A percentile compares a stretch with the other conserved stretches of the same genome.
Evolutionary conservation across 1,140 invertebrate species (phyloP).

Genomic region (Acromyrmex heyeri): DNA sequence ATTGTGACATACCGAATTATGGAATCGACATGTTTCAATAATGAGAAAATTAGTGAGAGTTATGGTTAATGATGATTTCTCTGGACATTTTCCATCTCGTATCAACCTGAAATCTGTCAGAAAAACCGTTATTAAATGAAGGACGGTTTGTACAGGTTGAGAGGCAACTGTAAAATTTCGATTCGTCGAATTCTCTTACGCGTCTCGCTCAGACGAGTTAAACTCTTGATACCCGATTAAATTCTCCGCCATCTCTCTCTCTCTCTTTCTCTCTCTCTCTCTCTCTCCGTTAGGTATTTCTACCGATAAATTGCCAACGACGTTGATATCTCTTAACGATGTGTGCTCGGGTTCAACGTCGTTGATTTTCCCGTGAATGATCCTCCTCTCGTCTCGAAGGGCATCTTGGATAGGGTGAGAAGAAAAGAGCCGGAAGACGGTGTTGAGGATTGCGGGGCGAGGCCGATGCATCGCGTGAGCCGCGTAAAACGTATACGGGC

Average conservation of each 20-base stretch:
- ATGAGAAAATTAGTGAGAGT: not conserved
- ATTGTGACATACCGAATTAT: not conserved
- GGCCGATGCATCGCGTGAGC: slow-evolving; percentile 65
- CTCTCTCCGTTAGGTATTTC: not conserved
- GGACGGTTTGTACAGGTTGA: not conserved
- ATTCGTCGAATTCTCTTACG: not conserved
- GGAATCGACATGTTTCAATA: not conserved
- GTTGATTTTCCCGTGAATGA: slow-evolving; percentile 68
- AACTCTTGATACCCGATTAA: slow-evolving; percentile 24
- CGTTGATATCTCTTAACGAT: slow-evolving; percentile 45
- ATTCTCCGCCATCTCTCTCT: not conserved
- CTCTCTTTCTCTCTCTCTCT: too few relatives aligned
- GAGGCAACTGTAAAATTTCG: not conserved
- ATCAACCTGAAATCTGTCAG: not conserved
- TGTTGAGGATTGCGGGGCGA: not conserved
- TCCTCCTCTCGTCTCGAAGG: slow-evolving; percentile 32
- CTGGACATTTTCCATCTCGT: not conserved
- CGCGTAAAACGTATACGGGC: slow-evolving; percentile 48
- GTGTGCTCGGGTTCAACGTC: slow-evolving; percentile 14
- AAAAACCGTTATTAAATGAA: not conserved
- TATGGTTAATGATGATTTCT: not conserved
- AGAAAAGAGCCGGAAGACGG: not conserved
- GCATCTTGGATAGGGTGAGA: not conserved
- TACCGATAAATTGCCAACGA: slow-evolving; percentile 49
- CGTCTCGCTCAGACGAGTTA: not conserved